phyloP scores from a whole-genome alignment of 2,797 vertebrate genomes.

The Acipenser oxyrinchus region DNA sequence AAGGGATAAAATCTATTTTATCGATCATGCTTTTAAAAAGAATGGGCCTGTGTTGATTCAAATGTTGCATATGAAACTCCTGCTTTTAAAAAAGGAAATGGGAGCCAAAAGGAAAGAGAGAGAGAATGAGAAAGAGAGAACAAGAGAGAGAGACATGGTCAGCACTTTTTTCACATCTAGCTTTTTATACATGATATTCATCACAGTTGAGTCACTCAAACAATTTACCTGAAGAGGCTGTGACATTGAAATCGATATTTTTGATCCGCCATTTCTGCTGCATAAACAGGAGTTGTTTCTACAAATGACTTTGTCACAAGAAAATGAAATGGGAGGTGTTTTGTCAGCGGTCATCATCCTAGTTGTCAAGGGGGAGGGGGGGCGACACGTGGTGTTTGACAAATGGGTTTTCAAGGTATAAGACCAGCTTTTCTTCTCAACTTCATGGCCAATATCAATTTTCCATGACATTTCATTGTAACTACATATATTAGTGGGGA shows the following conservation, averaged over 20 bases:
- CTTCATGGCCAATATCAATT: constrained; percentile 65
- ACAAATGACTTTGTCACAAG: constrained; percentile 54
- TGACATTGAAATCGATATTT: constrained; percentile 77
- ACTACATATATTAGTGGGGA: neutral
- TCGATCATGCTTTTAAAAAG: constrained; percentile 64
- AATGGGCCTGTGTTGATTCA: constrained; percentile 48
- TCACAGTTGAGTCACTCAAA: constrained; percentile 73
- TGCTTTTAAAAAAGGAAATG: constrained; percentile 33
- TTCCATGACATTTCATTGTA: constrained; percentile 58
- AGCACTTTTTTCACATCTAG: constrained; percentile 60
- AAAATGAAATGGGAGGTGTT: constrained; percentile 42
- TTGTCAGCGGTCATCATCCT: constrained; percentile 36
- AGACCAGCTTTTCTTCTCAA: constrained; percentile 65
- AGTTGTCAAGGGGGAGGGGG: constrained; percentile 7
- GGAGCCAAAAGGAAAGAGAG: constrained; percentile 20
- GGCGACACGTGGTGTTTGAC: constrained; percentile 59
- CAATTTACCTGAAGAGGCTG: constrained; percentile 77
- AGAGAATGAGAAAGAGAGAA: no score
- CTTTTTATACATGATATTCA: constrained; percentile 77
- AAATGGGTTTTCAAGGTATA: constrained; percentile 66
- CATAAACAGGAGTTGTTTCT: constrained; percentile 71
- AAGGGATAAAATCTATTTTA: constrained; percentile 57
- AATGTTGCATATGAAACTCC: constrained; percentile 34
- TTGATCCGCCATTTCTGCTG: constrained; percentile 71
- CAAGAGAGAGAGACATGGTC: constrained; percentile 52